Base-by-base conservation (phyloP, 2,113 vertebrate species). In the Apteryx owenii region DNA sequence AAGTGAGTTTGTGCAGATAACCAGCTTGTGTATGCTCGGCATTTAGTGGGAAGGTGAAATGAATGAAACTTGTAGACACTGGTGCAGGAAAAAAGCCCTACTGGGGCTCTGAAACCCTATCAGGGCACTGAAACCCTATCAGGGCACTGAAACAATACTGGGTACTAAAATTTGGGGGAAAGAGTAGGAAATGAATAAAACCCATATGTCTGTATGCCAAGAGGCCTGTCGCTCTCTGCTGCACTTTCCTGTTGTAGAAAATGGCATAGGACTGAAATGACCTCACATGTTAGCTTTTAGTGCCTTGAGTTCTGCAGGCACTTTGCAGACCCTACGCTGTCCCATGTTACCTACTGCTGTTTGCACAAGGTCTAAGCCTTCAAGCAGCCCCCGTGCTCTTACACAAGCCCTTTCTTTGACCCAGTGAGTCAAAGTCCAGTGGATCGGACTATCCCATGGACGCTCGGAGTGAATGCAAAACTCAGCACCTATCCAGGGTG, bases 371-470 rank as follows among this genome's bases (percentile, higher is more conserved):
- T 38, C 23, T 7, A 7, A 95, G 46, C 28, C 48, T n/a, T 72
- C 18, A 23, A 70, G 79, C 42, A 91, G 23, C 36, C 65, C 60
- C 46, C 31, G 58, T 66, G 51, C 14, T 80, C 69, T 46, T 68
- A 15, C 36, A 54, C 2, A 10, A 33, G 64, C 9, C 12, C 5
- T 28, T 58, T n/a, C 22, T 84, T 53, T 38, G 58, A 79, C 42
- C 53, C 86, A 23, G 3, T 2, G 66, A 62, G 46, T 64, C n/a
- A 36, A 76, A 58, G 6, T 53, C 38, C 38, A 28, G 85, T 9
- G 26, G 21, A 42, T 12, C 12, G 22, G 14, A 2, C 29, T 62
- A 12, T 53, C 19, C 82, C 50, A 36, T 0, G 1, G 71, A 60
- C 13, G 7, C 22, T 73, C 33, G 44, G 75, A 7, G 9, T 7